phyloP scores from a whole-genome alignment of 2,113 vertebrate species.

The Antechinus flavipes region DNA sequence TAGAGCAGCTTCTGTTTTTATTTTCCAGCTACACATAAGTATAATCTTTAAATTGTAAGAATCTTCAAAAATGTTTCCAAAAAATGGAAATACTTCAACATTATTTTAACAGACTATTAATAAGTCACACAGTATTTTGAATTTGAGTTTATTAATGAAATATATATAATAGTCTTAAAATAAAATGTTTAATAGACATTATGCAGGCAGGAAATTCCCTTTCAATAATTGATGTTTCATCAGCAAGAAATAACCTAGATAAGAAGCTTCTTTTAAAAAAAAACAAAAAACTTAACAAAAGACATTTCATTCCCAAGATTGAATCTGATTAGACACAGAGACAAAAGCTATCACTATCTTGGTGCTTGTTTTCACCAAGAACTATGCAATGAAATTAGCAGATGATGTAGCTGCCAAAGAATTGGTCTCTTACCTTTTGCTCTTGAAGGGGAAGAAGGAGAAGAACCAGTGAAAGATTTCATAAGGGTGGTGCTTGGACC shows the following conservation, averaged over 20 bases:
- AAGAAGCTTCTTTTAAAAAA: neutral
- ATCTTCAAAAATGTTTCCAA: slow-evolving; percentile 30
- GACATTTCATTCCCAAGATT: neutral
- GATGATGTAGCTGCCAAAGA: neutral
- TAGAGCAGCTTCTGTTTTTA: neutral
- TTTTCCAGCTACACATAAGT: slow-evolving; percentile 39
- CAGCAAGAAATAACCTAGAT: neutral
- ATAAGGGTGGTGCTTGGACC: slow-evolving; percentile 87
- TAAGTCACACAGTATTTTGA: slow-evolving; percentile 40
- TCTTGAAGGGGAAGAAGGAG: slow-evolving; percentile 95
- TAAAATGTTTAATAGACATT: slow-evolving; percentile 35
- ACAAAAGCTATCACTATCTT: accelerated
- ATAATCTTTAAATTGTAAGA: slow-evolving; percentile 37
- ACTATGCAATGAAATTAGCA: neutral
- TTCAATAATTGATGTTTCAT: slow-evolving; percentile 22
- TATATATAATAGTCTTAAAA: neutral
- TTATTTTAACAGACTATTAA: slow-evolving; percentile 1
- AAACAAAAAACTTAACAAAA: neutral
- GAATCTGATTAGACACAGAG: accelerated
- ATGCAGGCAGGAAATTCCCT: slow-evolving; percentile 27
- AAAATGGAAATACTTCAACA: slow-evolving; percentile 13
- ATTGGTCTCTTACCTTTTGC: slow-evolving; percentile 90
- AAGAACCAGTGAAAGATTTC: slow-evolving; percentile 91
- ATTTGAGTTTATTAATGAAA: slow-evolving; percentile 12
- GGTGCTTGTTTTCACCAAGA: accelerated